Evolutionary conservation across 2,888 invertebrate genomes (phyloP), one percentile per base, ranked within the genome.

Genomic region (Antheraea yamamai): DNA sequence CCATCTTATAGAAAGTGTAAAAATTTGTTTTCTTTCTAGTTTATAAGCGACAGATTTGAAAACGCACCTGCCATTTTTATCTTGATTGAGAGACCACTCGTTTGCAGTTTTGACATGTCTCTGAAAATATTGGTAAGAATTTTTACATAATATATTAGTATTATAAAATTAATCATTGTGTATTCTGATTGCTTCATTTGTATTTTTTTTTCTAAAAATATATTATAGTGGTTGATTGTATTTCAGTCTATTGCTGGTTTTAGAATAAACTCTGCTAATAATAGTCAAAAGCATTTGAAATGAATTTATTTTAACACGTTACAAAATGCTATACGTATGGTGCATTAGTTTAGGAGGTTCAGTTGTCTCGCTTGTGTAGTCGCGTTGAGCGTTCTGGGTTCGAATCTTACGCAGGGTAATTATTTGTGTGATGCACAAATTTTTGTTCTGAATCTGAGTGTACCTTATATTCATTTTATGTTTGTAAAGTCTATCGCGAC

Each of bases 21-120:
- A 39, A 89, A 88, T 88, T 91, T 87, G 89, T 91, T 92, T 93
- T 93, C 90, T 92, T 91, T 89, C 89, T 89, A 88, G 87, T 90
- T 92, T 94, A 93, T 90, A 94, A 94, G 88, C 89, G 87, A 85
- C 84, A 81, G 88, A 84, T 84, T 73, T 86, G 86, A 81, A 83
- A 83, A 74, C 78, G 78, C 58, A 74, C 74, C 79, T 78, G 86
- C 81, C 92, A 93, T 91, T 92, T 81, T 84, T 80, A 80, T 79
- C 77, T 80, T 20, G 74, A 77, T 75, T 74, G 35, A 39, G 74
- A 73, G 74, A 75, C 77, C 74, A 75, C 75, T 75, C 76, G 47
- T 70, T 74, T 26, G 23, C 16, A 75, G 79, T 78, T 77, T 74
- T 75, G 81, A 84, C 79, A 92, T 92, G 92, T 87, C 89, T 79